Evolutionary conservation across 2,113 vertebrate species (phyloP).

Genomic region (Nerophis lumbriciformis): DNA sequence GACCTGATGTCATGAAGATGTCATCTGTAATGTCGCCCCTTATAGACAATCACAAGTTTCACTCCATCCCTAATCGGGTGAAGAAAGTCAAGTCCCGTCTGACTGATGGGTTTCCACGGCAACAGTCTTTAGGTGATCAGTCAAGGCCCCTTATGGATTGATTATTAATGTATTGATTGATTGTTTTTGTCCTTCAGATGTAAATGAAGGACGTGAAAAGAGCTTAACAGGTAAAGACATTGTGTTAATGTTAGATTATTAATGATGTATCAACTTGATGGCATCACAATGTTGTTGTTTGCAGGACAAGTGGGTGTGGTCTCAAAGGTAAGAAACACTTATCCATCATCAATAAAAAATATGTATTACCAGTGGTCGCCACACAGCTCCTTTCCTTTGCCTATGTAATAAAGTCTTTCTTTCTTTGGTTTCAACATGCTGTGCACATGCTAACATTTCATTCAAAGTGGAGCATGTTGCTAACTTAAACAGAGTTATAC

Average conservation of each 20-base stretch:
- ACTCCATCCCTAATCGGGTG: constrained; percentile 77
- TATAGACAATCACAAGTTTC: constrained; percentile 70
- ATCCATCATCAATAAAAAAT: not conserved
- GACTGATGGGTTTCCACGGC: constrained; percentile 52
- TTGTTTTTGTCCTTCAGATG: not conserved
- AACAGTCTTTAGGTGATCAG: constrained; percentile 8
- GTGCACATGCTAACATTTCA: too few relatives aligned
- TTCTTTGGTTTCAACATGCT: too few relatives aligned
- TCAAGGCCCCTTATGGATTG: not conserved
- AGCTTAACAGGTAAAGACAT: not conserved
- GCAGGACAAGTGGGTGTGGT: not conserved
- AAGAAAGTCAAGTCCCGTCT: constrained; percentile 73
- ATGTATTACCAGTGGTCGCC: too few relatives aligned
- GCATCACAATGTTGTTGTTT: not conserved
- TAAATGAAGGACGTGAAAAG: not conserved
- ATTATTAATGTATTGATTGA: not conserved
- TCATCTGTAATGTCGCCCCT: not conserved
- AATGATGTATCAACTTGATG: not conserved
- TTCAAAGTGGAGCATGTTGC: too few relatives aligned
- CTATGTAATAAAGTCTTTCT: too few relatives aligned
- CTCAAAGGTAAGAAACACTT: not conserved
- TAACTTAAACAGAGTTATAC: too few relatives aligned
- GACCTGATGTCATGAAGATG: not conserved
- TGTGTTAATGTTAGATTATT: not conserved
- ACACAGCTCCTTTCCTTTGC: too few relatives aligned